Percentiles rank a stretch among this genome's conserved stretches.
phyloP scores from a whole-genome alignment of 1,140 invertebrate genomes.

The Cryptotermes secundus region DNA sequence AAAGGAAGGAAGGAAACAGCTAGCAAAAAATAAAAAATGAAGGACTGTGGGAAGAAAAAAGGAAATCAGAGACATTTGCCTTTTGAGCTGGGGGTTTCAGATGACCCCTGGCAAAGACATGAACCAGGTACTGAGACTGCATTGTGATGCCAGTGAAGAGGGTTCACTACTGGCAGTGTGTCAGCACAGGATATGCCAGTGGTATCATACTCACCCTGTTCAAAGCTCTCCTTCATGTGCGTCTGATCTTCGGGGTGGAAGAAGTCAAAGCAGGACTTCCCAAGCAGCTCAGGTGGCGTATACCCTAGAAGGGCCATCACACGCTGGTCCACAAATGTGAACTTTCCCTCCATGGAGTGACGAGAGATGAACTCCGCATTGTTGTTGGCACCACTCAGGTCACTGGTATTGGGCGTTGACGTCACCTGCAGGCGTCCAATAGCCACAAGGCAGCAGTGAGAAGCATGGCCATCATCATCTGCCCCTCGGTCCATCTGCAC shows the following conservation, averaged over 20 bases:
- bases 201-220: conserved; percentile 75
- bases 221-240: conserved; percentile 97
- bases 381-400: conserved; percentile 82
- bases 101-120: too few species aligned
- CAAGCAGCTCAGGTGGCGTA: conserved; percentile 88
- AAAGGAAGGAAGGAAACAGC: too few species aligned
- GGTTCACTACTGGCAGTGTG: too few species aligned
- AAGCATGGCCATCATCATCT: conserved; percentile 71
- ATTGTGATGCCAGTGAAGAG: too few species aligned
- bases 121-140: too few species aligned
- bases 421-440: conserved; percentile 96
- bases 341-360: conserved; percentile 93
- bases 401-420: conserved; percentile 89
- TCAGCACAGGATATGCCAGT: not conserved
- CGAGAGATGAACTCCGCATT: conserved; percentile 92
- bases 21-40: too few species aligned
- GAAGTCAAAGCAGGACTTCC: conserved; percentile 94
- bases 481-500: conserved; percentile 78
- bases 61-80: too few species aligned
- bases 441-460: conserved; percentile 95
- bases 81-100: too few species aligned
- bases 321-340: conserved; percentile 97
- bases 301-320: conserved; percentile 89
- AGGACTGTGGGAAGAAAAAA: too few species aligned
- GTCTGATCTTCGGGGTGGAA: conserved; percentile 94